phyloP scores from a whole-genome alignment of 92 coral and sea anemone genomes.

The Actinernus sp. region DNA sequence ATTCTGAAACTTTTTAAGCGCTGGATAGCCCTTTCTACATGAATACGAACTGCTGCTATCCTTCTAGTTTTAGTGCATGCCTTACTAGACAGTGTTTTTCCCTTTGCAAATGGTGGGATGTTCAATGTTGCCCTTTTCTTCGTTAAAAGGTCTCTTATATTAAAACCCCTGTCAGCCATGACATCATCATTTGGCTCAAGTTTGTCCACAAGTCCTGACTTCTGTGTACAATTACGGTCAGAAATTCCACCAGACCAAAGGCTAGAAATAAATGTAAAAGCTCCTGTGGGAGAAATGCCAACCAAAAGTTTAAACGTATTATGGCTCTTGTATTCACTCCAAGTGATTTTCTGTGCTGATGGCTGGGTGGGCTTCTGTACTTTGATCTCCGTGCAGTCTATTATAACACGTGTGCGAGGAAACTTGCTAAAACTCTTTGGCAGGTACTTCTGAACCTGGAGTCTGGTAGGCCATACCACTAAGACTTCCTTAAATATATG shows the following conservation, averaged over 20 bases:
- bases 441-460: conserved; percentile 17
- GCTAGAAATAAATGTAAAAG: conserved; percentile 55
- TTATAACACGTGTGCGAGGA: conserved; percentile 54
- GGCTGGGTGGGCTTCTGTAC: conserved; percentile 72
- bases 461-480: conserved; percentile 31
- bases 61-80: conserved; percentile 1
- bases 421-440: conserved; percentile 45
- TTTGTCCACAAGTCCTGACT: conserved; percentile 54
- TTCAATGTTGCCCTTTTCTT: conserved; percentile 53
- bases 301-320: conserved; percentile 60
- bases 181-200: conserved; percentile 47
- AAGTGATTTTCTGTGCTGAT: conserved; percentile 51
- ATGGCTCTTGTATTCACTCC: conserved; percentile 66
- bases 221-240: conserved; percentile 52
- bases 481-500: conserved; percentile 15
- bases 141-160: conserved; percentile 46
- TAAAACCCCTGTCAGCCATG: conserved; percentile 71
- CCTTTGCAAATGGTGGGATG: conserved; percentile 61
- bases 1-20: conserved; percentile 1
- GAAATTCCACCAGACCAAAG: conserved; percentile 60
- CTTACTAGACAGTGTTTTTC: conserved; percentile 13
- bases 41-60: conserved; percentile 8
- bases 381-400: conserved; percentile 54
- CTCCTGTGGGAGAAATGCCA: conserved; percentile 57
- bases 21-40: conserved; percentile 4